These are phyloP conservation scores for Zaprionus kolodkinae DNA, from an alignment of 1,140 invertebrate species.

Conservation along the genomic window DNA sequence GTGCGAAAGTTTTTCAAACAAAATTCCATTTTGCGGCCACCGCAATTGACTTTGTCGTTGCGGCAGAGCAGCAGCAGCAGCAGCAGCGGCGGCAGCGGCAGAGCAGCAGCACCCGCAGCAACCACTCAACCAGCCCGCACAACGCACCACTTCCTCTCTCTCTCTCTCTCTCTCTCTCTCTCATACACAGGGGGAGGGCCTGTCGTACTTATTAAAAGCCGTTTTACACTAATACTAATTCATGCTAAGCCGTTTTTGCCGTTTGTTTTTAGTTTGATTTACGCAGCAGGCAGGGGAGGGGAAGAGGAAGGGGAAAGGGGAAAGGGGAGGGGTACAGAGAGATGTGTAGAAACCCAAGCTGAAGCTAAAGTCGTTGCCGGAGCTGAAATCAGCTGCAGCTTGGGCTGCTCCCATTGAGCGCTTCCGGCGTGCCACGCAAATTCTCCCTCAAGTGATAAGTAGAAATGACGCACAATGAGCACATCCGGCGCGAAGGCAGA, in stretches of 20 bases:
- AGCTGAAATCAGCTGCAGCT: constrained; percentile 20
- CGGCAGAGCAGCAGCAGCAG: constrained; percentile 29
- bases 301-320: no score
- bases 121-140: constrained; percentile 15
- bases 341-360: no score
- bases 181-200: not conserved
- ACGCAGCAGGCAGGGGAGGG: constrained; percentile 13
- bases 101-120: constrained; percentile 14
- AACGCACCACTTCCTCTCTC: no score
- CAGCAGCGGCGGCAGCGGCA: constrained; percentile 23
- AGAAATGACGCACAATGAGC: constrained; percentile 68
- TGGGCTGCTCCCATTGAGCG: constrained; percentile 22
- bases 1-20: constrained; percentile 61
- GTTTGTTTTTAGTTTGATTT: constrained; percentile 56
- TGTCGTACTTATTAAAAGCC: constrained; percentile 52
- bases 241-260: constrained; percentile 38
- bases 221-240: constrained; percentile 57
- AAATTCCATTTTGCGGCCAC: constrained; percentile 72
- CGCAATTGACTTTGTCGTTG: constrained; percentile 74
- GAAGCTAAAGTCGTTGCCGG: not conserved
- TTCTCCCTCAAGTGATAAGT: constrained; percentile 52
- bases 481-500: constrained; percentile 53
- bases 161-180: not conserved
- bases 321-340: not conserved
- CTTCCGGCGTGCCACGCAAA: constrained; percentile 31